Percentiles rank a stretch among this genome's conserved stretches.
Evolutionary conservation across 2,888 invertebrate genomes (phyloP).

Genomic region (Dolichomitus sp.): DNA sequence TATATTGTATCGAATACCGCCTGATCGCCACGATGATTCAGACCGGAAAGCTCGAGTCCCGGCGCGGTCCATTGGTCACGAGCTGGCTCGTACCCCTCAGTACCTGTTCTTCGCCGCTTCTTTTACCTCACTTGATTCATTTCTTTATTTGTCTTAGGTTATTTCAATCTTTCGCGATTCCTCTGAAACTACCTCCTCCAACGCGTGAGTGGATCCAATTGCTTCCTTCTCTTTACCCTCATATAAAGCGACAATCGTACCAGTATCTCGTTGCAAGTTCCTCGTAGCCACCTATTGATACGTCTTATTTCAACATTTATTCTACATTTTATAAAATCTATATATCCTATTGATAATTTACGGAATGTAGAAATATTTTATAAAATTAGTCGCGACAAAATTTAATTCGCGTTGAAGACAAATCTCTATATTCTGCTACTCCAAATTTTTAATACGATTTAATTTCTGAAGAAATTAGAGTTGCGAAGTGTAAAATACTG

Average conservation of each 20-base stretch:
- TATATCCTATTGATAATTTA: too few species aligned
- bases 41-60: conserved; percentile 56
- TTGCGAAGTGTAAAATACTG: too few species aligned
- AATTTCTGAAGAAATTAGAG: too few species aligned
- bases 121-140: conserved; percentile 24
- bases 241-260: background rate
- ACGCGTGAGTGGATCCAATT: background rate
- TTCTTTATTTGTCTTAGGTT: conserved; percentile 23
- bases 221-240: background rate
- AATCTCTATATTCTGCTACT: too few species aligned
- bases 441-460: too few species aligned
- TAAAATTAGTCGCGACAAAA: too few species aligned
- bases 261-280: background rate
- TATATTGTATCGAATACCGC: conserved; percentile 19
- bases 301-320: background rate
- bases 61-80: conserved; percentile 46
- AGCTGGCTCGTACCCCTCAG: conserved; percentile 18
- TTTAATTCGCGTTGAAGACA: too few species aligned
- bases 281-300: background rate
- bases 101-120: conserved; percentile 17
- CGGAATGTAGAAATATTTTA: background rate
- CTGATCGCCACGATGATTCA: conserved; percentile 46
- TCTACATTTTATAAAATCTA: too few species aligned
- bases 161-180: background rate
- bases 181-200: background rate